A percentile compares a stretch with the other conserved stretches of the same genome.
phyloP scores from a whole-genome alignment of 2,797 vertebrate genomes.

The Acanthiza pusilla region DNA sequence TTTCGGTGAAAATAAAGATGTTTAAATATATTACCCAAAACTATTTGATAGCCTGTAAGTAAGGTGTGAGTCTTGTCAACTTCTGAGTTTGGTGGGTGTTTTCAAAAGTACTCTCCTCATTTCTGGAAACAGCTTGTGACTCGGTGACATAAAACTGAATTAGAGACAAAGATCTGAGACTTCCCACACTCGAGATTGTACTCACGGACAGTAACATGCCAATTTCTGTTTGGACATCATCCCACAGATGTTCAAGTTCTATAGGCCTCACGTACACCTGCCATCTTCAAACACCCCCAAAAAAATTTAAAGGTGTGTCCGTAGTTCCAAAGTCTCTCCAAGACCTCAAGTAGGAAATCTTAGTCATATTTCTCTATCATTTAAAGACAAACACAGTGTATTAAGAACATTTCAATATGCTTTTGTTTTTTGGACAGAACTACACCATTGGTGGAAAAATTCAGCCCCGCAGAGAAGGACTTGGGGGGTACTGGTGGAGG shows the following conservation, averaged over 20 bases:
- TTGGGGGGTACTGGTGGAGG: not conserved
- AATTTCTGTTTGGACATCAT: not conserved
- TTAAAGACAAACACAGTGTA: not conserved
- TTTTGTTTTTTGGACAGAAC: not conserved
- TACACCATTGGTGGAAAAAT: not conserved
- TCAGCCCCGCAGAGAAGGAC: not conserved
- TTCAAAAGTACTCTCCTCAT: not conserved
- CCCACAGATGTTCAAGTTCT: not conserved
- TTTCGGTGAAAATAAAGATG: not conserved
- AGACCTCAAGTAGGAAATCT: not conserved
- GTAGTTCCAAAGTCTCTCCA: not conserved
- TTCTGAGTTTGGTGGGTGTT: not conserved
- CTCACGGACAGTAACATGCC: not conserved
- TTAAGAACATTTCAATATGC: not conserved
- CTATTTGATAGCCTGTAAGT: not conserved
- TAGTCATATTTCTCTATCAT: not conserved
- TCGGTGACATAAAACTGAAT: not conserved
- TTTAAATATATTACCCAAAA: not conserved
- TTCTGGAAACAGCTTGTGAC: not conserved
- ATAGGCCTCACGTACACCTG: not conserved
- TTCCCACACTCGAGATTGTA: not conserved
- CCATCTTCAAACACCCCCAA: not conserved
- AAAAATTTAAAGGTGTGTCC: not conserved
- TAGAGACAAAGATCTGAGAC: not conserved
- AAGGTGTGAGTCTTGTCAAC: not conserved